Evolutionary conservation across 2,113 vertebrate genomes (phyloP).

Genomic region (Arothron firmamentum): DNA sequence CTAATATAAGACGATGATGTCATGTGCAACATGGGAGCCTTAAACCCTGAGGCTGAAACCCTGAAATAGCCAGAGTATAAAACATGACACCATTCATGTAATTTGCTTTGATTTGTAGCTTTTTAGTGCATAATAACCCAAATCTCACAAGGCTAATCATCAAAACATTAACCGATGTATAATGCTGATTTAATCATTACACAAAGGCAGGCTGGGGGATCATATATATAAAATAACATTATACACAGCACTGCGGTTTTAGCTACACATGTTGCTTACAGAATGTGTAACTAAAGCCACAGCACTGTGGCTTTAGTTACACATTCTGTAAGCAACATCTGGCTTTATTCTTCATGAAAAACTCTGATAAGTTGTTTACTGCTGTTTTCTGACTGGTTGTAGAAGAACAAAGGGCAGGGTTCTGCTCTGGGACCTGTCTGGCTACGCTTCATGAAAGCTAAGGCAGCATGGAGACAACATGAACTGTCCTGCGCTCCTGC

Average conservation of each 20-base stretch:
- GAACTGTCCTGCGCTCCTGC: not conserved
- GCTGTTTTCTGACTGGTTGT: constrained; percentile 10
- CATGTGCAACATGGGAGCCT: constrained; percentile 39
- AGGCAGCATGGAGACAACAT: constrained; percentile 21
- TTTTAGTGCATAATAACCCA: no score
- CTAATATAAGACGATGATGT: constrained; percentile 59
- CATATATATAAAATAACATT: not conserved
- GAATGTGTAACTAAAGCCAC: no score
- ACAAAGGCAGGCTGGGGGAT: not conserved
- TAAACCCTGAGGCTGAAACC: constrained; percentile 35
- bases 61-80: constrained; percentile 35
- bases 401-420: not conserved
- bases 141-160: no score
- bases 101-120: no score
- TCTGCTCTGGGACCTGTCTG: constrained; percentile 36
- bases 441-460: constrained; percentile 11
- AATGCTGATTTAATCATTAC: not conserved
- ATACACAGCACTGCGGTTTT: no score
- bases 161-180: no score
- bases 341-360: constrained; percentile 5
- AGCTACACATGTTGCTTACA: no score
- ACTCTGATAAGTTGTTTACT: not conserved
- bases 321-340: no score
- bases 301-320: no score
- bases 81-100: constrained; percentile 31